phyloP scores from a whole-genome alignment of 1,140 invertebrate species.

The Diuraphis noxia region DNA sequence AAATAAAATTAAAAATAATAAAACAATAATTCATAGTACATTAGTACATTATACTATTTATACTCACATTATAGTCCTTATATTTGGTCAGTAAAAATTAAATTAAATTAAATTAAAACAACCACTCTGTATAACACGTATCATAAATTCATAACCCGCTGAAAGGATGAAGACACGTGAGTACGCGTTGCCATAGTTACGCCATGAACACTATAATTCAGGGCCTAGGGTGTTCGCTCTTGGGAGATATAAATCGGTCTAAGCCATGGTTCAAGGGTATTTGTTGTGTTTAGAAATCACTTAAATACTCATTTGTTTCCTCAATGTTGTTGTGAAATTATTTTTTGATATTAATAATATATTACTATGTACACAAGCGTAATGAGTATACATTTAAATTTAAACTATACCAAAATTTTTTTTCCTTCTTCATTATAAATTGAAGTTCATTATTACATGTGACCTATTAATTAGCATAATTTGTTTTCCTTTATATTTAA shows the following conservation, averaged over 20 bases:
- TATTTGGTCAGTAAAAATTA: background rate
- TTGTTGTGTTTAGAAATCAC: constrained; percentile 16
- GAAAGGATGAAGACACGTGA: background rate
- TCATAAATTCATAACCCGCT: too few species aligned
- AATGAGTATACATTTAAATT: background rate
- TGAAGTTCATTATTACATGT: background rate
- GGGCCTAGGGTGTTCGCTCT: background rate
- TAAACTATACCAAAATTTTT: background rate
- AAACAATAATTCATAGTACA: background rate
- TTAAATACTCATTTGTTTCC: background rate
- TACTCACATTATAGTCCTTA: too few species aligned
- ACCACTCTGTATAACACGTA: constrained; percentile 25
- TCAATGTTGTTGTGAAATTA: constrained; percentile 13
- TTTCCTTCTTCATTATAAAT: background rate
- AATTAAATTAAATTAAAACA: background rate
- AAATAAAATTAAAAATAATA: background rate
- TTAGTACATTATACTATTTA: too few species aligned
- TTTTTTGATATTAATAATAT: constrained; percentile 11
- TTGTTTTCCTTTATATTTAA: background rate
- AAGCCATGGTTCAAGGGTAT: constrained; percentile 7
- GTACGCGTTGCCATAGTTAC: background rate
- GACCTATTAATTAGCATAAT: background rate
- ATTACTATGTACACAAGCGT: background rate
- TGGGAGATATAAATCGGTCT: background rate
- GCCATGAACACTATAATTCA: background rate